Conservation (phyloP, 1,140 invertebrate genomes). For the Wasmannia auropunctata region DNA sequence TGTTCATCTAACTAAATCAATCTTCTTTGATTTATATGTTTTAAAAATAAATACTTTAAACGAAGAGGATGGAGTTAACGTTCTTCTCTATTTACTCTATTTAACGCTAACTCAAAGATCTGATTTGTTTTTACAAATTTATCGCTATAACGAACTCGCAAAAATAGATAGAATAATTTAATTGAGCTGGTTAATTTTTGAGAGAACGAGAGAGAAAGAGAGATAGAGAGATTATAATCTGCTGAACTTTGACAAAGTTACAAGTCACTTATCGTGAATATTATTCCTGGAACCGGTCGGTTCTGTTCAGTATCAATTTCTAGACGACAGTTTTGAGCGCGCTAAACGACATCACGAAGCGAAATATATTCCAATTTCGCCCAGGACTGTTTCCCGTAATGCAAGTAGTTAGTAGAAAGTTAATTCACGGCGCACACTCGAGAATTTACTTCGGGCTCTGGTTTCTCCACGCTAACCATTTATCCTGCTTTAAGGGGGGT, state of each 20-base stretch:
- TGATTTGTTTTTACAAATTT: not conserved
- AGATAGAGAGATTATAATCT: not conserved
- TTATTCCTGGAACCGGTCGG: slow-evolving; percentile 11
- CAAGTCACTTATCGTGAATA: not conserved
- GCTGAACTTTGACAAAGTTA: not conserved
- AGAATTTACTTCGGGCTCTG: slow-evolving; percentile 73
- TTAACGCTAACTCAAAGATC: not conserved
- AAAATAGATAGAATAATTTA: not conserved
- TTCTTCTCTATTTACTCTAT: not conserved
- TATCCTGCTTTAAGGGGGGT: slow-evolving; percentile 73
- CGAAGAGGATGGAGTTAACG: not conserved
- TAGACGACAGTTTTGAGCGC: slow-evolving; percentile 62
- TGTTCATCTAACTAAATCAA: not conserved
- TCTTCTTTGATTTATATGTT: not conserved
- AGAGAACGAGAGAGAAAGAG: not conserved
- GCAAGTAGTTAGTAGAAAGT: slow-evolving; percentile 71
- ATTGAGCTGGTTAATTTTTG: not conserved
- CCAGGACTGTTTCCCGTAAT: slow-evolving; percentile 69
- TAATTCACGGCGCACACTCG: slow-evolving; percentile 69
- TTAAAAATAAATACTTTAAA: not conserved
- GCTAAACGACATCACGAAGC: slow-evolving; percentile 58
- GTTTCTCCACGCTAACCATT: slow-evolving; percentile 74
- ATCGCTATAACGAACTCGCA: not conserved
- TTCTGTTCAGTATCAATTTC: slow-evolving; percentile 37
- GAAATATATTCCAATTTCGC: slow-evolving; percentile 71